Evolutionary conservation across 2,888 invertebrate genomes (phyloP), one percentile per base, ranked within the genome.

Genomic region (Ophioninae sp.): DNA sequence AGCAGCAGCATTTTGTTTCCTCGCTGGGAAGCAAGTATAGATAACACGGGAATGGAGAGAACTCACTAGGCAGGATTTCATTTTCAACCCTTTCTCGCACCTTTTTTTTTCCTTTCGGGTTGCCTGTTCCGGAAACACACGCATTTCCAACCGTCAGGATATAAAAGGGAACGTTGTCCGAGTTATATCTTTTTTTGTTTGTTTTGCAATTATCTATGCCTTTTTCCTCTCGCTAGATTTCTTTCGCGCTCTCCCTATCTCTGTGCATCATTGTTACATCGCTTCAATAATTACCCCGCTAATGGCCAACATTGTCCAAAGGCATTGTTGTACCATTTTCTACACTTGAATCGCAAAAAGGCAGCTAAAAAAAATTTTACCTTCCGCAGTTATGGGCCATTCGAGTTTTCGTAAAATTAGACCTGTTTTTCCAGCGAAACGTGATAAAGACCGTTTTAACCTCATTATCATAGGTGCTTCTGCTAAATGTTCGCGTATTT

Each of bases 221-320:
- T 51, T 51, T 17, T 41, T 41, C 7, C 41, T 41, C 41, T 41
- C 41, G 7, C 9, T 41, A 0, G 13, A 2, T 51, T 10, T 51
- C 51, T 51, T 13, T 51, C 17, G 1, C 51, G 13, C 51, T 51
- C 51, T 51, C 51, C 17, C 51, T 51, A 13, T 51, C 51, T 3
- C 51, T 2, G 17, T 51, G 76, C 51, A 65, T 67, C 63, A 37
- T 74, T 71, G 69, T 64, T 79, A 77, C 65, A 72, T 79, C 69
- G 65, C 59, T 82, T 79, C 82, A 72, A 81, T 83, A 79, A 86
- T 76, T 79, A 80, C 79, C 82, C 79, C 73, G 75, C 81, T 85
- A 86, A 87, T 88, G 85, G 79, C 85, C 68, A 67, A 83, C 81
- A 85, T 87, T 87, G 87, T 86, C 81, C 84, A 77, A 72, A 65